Base-by-base conservation (phyloP, 2,113 vertebrate species). In the Tamias sibiricus region DNA sequence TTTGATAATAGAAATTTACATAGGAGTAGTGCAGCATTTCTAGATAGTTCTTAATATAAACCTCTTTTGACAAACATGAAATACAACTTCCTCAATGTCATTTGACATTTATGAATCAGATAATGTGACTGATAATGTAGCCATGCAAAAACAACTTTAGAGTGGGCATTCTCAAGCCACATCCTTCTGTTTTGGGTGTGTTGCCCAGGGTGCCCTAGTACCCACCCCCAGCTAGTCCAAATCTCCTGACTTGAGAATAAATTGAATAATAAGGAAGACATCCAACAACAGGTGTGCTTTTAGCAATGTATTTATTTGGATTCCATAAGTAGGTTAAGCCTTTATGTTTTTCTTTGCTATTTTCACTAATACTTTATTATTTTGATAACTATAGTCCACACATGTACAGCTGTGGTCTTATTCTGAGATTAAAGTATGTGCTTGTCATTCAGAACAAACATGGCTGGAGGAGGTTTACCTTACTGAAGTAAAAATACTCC, bases 181-280 rank as follows among this genome's bases (percentile, higher is more conserved):
- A 7, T 17, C 35, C 19, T 59, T 37, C 40, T 16, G 9, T 37
- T 91, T 22, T 22, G 10, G 69, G 9, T n/a, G 37, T 68, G 57
- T 54, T 24, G 7, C 4, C 26, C 22, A 19, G 14, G 10, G 12
- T 40, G 1, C 5, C 42, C 44, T 13, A 14, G 2, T 1, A 1
- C 4, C 20, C 8, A 42, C 1, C 26, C 75, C 24, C 32, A 40
- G 42, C 14, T 4, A 30, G 30, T 24, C 64, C 71, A 88, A 37
- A 22, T 32, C 54, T 87, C 83, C 42, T 37, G 20, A 32, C 30
- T 72, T n/a, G 49, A 62, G 16, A 72, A 35, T 17, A 42, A 35
- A 3, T 44, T n/a, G 44, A 42, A 82, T 79, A 74, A 54, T 20
- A 49, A 81, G 12, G 35, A 8, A 93, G 17, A 3, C 11, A 22